Conservation (phyloP, 1,140 invertebrate species). For the Drosophila sturtevanti region DNA sequence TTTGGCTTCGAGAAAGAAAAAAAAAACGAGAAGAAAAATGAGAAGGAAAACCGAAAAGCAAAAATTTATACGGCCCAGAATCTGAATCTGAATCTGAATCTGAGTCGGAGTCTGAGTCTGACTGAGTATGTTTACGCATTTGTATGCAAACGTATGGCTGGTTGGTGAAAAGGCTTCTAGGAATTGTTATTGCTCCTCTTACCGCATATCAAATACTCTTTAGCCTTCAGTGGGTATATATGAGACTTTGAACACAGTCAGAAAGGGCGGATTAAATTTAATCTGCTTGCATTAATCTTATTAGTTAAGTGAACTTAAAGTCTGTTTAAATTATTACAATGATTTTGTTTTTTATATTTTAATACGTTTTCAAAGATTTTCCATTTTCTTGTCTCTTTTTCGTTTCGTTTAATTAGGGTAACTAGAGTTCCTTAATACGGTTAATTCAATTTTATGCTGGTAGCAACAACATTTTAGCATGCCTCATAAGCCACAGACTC, state of each 20-base stretch:
- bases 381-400: neutral
- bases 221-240: neutral
- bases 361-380: no score
- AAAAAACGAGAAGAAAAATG: neutral
- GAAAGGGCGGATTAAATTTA: neutral
- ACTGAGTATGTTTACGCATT: slow-evolving; percentile 44
- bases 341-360: no score
- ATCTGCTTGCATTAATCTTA: neutral
- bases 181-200: slow-evolving; percentile 21
- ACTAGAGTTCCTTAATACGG: slow-evolving; percentile 12
- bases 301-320: neutral
- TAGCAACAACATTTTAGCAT: slow-evolving; percentile 53
- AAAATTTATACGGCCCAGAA: slow-evolving; percentile 48
- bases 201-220: slow-evolving; percentile 22
- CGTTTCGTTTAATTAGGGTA: neutral
- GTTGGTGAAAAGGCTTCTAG: slow-evolving; percentile 7
- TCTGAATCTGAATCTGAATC: slow-evolving; percentile 22
- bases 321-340: neutral
- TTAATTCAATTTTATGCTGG: slow-evolving; percentile 66
- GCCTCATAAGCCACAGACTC: slow-evolving; percentile 62
- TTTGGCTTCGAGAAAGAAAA: slow-evolving; percentile 47
- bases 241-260: neutral
- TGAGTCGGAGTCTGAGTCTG: slow-evolving; percentile 25
- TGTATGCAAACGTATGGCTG: slow-evolving; percentile 26
- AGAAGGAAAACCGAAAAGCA: slow-evolving; percentile 7